phyloP scores from a whole-genome alignment of 2,888 invertebrate genomes.

The Halictus quadricinctus region DNA sequence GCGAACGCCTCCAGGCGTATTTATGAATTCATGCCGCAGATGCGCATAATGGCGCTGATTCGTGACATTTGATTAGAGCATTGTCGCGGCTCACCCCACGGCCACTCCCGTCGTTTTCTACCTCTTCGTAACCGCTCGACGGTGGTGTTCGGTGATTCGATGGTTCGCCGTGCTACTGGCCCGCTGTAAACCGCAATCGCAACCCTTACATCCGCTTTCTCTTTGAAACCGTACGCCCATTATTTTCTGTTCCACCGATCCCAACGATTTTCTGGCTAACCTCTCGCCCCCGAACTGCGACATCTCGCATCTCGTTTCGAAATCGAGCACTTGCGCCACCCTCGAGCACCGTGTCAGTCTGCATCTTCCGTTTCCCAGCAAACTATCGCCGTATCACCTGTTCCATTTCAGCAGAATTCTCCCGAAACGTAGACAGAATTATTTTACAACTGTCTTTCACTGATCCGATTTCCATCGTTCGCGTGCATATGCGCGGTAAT shows the following conservation, averaged over 20 bases:
- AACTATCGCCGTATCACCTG: not conserved
- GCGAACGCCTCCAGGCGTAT: constrained; percentile 77
- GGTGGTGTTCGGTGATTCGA: constrained; percentile 33
- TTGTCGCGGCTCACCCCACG: constrained; percentile 77
- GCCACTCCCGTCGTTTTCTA: constrained; percentile 63
- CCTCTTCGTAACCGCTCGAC: constrained; percentile 54
- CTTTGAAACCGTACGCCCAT: constrained; percentile 52
- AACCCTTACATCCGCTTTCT: constrained; percentile 69
- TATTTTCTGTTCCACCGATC: constrained; percentile 65
- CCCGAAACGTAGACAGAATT: not conserved
- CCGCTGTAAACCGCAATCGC: constrained; percentile 59
- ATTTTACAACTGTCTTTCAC: not conserved
- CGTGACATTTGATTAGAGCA: constrained; percentile 82
- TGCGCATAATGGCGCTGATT: constrained; percentile 82
- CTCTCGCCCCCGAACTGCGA: constrained; percentile 8
- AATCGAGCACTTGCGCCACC: not conserved
- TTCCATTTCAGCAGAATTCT: not conserved
- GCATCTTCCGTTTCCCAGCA: not conserved
- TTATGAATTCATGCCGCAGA: constrained; percentile 81
- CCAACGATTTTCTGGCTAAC: constrained; percentile 54
- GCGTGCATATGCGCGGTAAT: not conserved
- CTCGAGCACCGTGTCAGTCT: not conserved
- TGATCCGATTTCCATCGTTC: too few species aligned
- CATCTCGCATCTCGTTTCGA: not conserved
- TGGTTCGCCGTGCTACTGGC: not conserved